phyloP scores from a whole-genome alignment of 1,140 invertebrate genomes.

The Dolichoris vasculosae region DNA sequence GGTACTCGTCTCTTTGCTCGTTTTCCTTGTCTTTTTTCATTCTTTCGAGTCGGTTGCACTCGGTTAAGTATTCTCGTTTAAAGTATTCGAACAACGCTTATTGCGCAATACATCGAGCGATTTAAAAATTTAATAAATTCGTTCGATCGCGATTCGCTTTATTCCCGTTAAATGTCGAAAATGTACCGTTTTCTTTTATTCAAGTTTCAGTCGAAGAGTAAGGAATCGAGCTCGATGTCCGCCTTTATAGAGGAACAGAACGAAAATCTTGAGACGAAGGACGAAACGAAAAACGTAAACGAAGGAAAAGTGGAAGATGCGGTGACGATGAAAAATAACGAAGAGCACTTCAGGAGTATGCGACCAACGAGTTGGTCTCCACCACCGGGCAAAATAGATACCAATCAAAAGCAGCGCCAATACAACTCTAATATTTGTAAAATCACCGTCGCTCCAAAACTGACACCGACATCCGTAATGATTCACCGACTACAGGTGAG shows the following conservation, averaged over 20 bases:
- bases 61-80: no score
- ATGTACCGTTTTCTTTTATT: background rate
- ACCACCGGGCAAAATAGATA: slow-evolving; percentile 59
- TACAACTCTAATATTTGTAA: slow-evolving; percentile 67
- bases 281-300: background rate
- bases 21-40: background rate
- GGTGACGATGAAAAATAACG: slow-evolving; percentile 48
- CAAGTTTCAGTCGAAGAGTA: slow-evolving; percentile 24
- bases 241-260: slow-evolving; percentile 18
- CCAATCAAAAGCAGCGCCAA: slow-evolving; percentile 39
- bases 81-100: no score
- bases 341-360: slow-evolving; percentile 67
- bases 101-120: no score
- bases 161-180: background rate
- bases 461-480: slow-evolving; percentile 63
- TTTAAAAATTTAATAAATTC: no score
- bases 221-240: background rate
- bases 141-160: background rate
- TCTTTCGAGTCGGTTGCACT: background rate
- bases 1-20: background rate
- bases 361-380: slow-evolving; percentile 71
- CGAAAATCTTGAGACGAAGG: background rate
- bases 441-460: slow-evolving; percentile 70
- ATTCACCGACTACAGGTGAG: slow-evolving; percentile 77
- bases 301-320: slow-evolving; percentile 14